phyloP scores from a whole-genome alignment of 2,888 invertebrate genomes.

The Apotomis betuletana region DNA sequence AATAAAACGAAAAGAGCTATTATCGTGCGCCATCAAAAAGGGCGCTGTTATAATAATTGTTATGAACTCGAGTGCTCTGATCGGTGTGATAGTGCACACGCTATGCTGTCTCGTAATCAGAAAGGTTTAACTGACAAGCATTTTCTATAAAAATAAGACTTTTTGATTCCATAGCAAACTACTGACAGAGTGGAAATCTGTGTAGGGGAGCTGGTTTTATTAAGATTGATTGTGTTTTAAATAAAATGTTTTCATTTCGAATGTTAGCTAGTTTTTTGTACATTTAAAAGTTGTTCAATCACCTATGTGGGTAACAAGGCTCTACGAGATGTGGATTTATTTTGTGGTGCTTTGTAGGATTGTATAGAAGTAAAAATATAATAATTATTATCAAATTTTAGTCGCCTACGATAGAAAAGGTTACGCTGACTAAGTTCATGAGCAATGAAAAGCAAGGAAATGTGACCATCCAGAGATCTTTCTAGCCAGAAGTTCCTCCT shows the following conservation, averaged over 20 bases:
- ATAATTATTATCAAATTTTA: too few species aligned
- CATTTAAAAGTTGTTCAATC: background rate
- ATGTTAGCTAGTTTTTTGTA: background rate
- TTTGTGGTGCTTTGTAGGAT: too few species aligned
- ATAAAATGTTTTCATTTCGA: background rate
- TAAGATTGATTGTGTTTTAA: constrained; percentile 16
- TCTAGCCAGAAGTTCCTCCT: too few species aligned
- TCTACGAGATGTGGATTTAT: too few species aligned
- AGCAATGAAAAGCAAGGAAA: too few species aligned
- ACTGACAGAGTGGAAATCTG: constrained; percentile 24
- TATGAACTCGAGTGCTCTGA: constrained; percentile 11
- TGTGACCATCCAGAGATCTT: too few species aligned
- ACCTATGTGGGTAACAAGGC: too few species aligned
- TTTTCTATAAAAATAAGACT: background rate
- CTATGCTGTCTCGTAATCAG: background rate
- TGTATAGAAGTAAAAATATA: too few species aligned
- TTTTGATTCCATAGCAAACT: background rate
- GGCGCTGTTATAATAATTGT: constrained; percentile 30
- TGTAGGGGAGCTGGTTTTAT: background rate
- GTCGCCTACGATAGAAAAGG: too few species aligned
- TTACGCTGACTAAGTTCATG: too few species aligned
- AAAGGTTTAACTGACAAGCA: background rate
- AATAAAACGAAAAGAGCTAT: background rate
- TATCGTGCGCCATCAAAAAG: constrained; percentile 1
- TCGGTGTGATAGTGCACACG: constrained; percentile 18